These are phyloP conservation scores for Etheostoma spectabile DNA, from an alignment of 2,113 vertebrate species.

Conservation along the genomic window DNA sequence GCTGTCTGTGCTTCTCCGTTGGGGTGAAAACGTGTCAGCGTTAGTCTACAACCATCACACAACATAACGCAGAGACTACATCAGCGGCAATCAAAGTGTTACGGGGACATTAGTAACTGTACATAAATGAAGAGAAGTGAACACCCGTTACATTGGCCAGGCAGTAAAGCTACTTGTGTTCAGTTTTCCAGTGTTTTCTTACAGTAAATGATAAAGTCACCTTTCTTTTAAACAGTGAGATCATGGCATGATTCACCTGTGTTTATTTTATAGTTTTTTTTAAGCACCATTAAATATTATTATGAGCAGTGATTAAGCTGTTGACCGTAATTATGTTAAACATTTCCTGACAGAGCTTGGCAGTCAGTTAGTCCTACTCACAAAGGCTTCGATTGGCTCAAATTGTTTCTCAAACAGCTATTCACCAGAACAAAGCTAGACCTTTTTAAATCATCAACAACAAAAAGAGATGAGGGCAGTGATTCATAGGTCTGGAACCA, in stretches of 20 bases:
- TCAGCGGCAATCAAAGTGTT: too few species aligned
- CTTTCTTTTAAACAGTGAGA: not conserved
- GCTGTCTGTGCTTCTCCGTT: too few species aligned
- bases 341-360: constrained; percentile 23
- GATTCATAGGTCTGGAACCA: constrained; percentile 1
- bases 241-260: not conserved
- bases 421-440: constrained; percentile 27
- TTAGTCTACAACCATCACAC: too few species aligned
- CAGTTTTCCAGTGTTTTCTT: not conserved
- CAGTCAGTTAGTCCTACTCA: constrained; percentile 4
- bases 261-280: not conserved
- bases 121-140: too few species aligned
- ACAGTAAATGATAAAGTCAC: not conserved
- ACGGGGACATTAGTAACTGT: too few species aligned
- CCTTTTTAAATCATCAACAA: constrained; percentile 1
- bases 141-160: not conserved
- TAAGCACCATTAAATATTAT: not conserved
- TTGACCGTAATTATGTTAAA: constrained; percentile 4
- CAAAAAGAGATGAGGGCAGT: constrained; percentile 11
- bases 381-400: not conserved
- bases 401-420: constrained; percentile 11
- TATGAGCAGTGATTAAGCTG: not conserved
- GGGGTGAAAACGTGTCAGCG: too few species aligned
- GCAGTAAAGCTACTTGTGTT: not conserved
- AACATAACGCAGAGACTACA: too few species aligned